phyloP scores from a whole-genome alignment of 2,888 invertebrate genomes.

The Leptopterna dolabrata region DNA sequence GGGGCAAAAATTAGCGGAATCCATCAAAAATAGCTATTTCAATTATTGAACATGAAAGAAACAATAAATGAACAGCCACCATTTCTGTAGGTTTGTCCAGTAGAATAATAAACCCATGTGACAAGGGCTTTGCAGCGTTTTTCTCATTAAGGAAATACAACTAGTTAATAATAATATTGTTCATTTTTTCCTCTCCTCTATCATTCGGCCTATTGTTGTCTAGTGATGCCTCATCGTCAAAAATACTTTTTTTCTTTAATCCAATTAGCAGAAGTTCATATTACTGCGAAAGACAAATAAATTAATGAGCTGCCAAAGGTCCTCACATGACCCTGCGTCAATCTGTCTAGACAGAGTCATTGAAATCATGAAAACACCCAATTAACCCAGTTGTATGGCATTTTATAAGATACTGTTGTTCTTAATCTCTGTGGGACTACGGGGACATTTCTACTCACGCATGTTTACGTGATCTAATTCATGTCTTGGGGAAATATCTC shows the following conservation, averaged over 20 bases:
- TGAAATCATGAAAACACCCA: no score
- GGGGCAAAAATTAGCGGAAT: no score
- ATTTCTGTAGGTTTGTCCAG: no score
- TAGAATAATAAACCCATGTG: no score
- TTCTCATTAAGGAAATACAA: no score
- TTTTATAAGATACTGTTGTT: background rate
- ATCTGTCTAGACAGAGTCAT: background rate
- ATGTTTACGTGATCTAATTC: background rate
- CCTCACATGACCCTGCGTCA: background rate
- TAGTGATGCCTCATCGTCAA: background rate
- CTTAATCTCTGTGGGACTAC: background rate
- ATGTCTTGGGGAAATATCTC: background rate
- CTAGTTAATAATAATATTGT: no score
- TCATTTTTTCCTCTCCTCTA: no score
- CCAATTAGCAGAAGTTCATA: background rate
- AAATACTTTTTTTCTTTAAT: background rate
- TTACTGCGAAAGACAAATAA: background rate
- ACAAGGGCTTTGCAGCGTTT: no score
- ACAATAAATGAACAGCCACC: no score
- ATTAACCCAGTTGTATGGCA: background rate
- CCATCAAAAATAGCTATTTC: no score
- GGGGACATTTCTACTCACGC: background rate
- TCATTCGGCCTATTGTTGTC: background rate
- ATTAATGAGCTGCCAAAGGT: slow-evolving; percentile 5
- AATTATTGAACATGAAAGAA: no score